phyloP scores from a whole-genome alignment of 2,797 vertebrate genomes.

The Hoplostethus atlanticus region DNA sequence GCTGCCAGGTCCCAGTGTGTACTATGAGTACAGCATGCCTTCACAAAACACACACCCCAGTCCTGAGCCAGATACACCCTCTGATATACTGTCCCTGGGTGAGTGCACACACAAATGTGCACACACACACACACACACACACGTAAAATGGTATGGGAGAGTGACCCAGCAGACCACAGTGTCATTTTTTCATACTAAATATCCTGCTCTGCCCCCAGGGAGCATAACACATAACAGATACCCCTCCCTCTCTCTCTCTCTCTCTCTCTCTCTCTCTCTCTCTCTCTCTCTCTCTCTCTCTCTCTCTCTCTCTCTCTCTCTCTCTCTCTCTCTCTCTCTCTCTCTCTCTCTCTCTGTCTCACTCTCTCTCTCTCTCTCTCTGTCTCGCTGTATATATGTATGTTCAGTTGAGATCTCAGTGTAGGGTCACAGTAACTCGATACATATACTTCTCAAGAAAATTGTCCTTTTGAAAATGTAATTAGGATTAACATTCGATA shows the following conservation, averaged over 20 bases:
- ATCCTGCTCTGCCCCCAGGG: conserved; percentile 22
- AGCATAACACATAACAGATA: conserved; percentile 55
- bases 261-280: too few species aligned
- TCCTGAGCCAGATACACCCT: conserved; percentile 50
- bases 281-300: too few species aligned
- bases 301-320: too few species aligned
- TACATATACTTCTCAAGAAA: conserved; percentile 41
- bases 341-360: neutral
- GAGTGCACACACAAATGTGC: conserved; percentile 38
- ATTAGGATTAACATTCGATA: conserved; percentile 41
- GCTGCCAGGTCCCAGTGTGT: conserved; percentile 77
- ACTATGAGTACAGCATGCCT: conserved; percentile 80
- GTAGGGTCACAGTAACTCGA: conserved; percentile 24
- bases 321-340: too few species aligned
- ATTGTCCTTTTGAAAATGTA: conserved; percentile 37
- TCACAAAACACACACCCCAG: conserved; percentile 48
- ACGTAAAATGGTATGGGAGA: conserved; percentile 3
- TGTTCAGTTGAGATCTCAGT: conserved; percentile 29
- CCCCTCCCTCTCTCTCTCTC: neutral
- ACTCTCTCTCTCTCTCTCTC: too few species aligned
- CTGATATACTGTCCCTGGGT: conserved; percentile 65
- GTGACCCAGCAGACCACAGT: conserved; percentile 21
- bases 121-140: conserved; percentile 29
- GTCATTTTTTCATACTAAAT: conserved; percentile 30
- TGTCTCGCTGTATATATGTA: conserved; percentile 10